Evolutionary conservation across 2,888 invertebrate genomes (phyloP), one percentile per base, ranked within the genome.

Genomic region (Slavum lentiscoides): DNA sequence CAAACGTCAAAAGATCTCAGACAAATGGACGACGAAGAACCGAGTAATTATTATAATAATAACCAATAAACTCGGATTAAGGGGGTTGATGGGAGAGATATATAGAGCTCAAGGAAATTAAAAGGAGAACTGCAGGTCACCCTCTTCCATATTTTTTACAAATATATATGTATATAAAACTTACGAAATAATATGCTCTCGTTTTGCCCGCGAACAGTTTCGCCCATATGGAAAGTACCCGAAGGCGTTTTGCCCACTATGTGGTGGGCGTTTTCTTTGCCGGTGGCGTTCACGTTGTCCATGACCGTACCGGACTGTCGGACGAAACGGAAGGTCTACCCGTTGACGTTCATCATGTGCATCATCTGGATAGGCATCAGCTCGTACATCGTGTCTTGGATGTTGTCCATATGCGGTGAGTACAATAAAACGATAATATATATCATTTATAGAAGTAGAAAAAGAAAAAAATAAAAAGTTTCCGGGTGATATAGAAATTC

Each of bases 371-470:
- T 97, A 83, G 96, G 94, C 3, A 86, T 88, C 1, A 92, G 94
- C 83, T 94, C 96, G 0, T 97, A 96, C 85, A 84, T 95, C 76
- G 93, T 95, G 43, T 93, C 96, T 0, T 97, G 97, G 97, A 94
- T 96, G 92, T 92, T 96, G 86, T 91, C 94, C 53, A 89, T 93
- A 6, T 91, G 96, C 83, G 96, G 96, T 93, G 86, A 87, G 87
- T 84, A 66, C 15, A 9, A 11, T 2, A 7, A 2, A 19, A 11
- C 59, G n/a, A 59, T 11, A 8, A 59, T 21, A 55, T 49, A 49
- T 11, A 3, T 49, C 0, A 43, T 43, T 15, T 49, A 49, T 15
- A 49, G 49, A 49, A 11, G 2, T 49, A 49, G 49, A 49, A 11
- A 49, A 30, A 30, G 30, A 30, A 30, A 30, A 30, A 30, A 30